A percentile compares a stretch with the other conserved stretches of the same genome.
Conservation (phyloP, 2,113 vertebrate species). For the Sinosuthora webbiana region DNA sequence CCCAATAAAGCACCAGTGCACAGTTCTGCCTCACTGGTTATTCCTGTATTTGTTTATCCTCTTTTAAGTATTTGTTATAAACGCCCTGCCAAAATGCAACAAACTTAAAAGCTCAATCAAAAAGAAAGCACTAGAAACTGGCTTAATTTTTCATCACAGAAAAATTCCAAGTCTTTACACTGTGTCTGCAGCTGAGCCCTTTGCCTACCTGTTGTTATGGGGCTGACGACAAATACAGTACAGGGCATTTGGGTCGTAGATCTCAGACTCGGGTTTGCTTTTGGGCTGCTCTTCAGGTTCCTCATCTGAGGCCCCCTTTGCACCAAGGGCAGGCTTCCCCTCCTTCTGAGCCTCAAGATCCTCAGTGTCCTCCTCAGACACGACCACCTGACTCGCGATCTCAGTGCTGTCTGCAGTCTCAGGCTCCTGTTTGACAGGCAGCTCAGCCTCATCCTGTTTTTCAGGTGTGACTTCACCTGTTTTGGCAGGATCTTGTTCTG, state of each 20-base stretch:
- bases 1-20: not conserved
- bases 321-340: constrained; percentile 12
- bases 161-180: not conserved
- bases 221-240: constrained; percentile 90
- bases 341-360: constrained; percentile 44
- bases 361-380: constrained; percentile 57
- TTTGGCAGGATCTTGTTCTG: constrained; percentile 29
- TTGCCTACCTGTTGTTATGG: constrained; percentile 85
- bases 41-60: not conserved
- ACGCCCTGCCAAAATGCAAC: not conserved
- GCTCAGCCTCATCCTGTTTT: not conserved
- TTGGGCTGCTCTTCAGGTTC: constrained; percentile 1
- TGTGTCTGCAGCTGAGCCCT: not conserved
- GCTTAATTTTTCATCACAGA: not conserved
- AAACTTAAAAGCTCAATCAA: not conserved
- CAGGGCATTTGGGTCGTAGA: constrained; percentile 78
- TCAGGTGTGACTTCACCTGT: not conserved
- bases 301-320: constrained; percentile 31
- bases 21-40: not conserved
- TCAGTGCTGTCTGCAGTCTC: constrained; percentile 58
- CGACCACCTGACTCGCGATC: constrained; percentile 58
- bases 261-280: constrained; percentile 75
- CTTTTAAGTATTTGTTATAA: not conserved
- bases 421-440: constrained; percentile 38
- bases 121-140: not conserved